Percentiles rank a stretch among this genome's conserved stretches.
Evolutionary conservation across 2,888 invertebrate genomes (phyloP).

Genomic region (Xestia rhomboidea): DNA sequence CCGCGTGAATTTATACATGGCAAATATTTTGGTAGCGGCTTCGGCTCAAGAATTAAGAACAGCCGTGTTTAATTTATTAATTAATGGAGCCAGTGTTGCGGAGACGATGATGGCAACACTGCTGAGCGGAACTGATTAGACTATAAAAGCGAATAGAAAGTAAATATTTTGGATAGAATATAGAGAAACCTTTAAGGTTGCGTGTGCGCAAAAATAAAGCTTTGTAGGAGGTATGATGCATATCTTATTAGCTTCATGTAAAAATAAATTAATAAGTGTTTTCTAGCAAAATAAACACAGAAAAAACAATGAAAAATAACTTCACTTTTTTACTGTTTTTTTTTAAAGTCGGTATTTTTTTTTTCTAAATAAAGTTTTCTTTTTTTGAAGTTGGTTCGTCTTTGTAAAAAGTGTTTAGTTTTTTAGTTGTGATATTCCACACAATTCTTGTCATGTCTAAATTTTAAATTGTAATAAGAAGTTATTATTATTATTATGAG

Average conservation of each 20-base stretch:
- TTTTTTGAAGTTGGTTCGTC: too few species aligned
- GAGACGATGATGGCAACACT: slow-evolving; percentile 75
- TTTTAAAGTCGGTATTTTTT: too few species aligned
- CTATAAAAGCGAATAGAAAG: slow-evolving; percentile 10
- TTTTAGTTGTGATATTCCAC: too few species aligned
- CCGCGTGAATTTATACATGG: slow-evolving; percentile 89
- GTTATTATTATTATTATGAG: too few species aligned
- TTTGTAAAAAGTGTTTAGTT: too few species aligned
- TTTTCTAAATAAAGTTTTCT: too few species aligned
- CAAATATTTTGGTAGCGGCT: slow-evolving; percentile 89
- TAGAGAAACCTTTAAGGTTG: not conserved
- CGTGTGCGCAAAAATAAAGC: not conserved
- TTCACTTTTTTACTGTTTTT: too few species aligned
- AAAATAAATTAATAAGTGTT: not conserved
- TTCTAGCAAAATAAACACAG: not conserved
- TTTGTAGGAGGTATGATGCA: not conserved
- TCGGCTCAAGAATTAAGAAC: slow-evolving; percentile 85
- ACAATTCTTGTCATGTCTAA: too few species aligned
- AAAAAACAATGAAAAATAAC: too few species aligned
- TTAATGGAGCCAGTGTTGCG: slow-evolving; percentile 87
- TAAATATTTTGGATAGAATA: not conserved
- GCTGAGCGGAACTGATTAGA: slow-evolving; percentile 73
- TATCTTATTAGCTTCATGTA: not conserved
- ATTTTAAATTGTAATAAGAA: too few species aligned
- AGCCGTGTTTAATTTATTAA: slow-evolving; percentile 90